Percentiles rank a stretch among this genome's conserved stretches.
Evolutionary conservation across 2,113 vertebrate genomes (phyloP).

Genomic region (Platysteira castanea): DNA sequence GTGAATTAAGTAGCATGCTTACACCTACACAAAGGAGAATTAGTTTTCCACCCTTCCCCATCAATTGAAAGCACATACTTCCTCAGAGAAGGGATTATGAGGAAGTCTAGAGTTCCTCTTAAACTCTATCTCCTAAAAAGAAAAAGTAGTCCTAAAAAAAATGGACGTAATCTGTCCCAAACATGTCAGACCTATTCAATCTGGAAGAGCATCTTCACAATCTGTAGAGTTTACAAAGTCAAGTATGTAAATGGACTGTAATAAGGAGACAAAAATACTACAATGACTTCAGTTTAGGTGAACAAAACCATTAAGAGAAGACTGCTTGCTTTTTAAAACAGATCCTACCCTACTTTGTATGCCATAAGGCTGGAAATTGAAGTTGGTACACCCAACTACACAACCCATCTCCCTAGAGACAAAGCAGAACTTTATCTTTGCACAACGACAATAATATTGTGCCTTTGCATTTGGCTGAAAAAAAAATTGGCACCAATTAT

Average conservation of each 20-base stretch:
- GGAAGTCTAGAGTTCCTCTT: neutral
- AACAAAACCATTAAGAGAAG: neutral
- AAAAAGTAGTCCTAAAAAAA: neutral
- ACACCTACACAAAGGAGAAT: neutral
- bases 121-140: neutral
- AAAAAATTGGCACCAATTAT: neutral
- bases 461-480: neutral
- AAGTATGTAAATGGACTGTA: neutral
- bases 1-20: neutral
- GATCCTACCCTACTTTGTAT: neutral
- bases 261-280: neutral
- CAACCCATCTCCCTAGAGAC: neutral
- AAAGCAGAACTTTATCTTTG: neutral
- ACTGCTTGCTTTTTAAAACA: neutral
- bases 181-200: neutral
- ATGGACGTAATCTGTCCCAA: neutral
- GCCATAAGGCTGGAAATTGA: neutral
- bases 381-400: neutral
- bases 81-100: neutral
- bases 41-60: neutral
- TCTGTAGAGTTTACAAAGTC: neutral
- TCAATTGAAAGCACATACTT: neutral
- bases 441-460: neutral
- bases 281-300: neutral
- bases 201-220: neutral